Evolutionary conservation across 37 sponge, comb jelly and placozoan species (phyloP), one percentile per base, ranked within the genome.

Genomic region (Aplysina aerophoba): DNA sequence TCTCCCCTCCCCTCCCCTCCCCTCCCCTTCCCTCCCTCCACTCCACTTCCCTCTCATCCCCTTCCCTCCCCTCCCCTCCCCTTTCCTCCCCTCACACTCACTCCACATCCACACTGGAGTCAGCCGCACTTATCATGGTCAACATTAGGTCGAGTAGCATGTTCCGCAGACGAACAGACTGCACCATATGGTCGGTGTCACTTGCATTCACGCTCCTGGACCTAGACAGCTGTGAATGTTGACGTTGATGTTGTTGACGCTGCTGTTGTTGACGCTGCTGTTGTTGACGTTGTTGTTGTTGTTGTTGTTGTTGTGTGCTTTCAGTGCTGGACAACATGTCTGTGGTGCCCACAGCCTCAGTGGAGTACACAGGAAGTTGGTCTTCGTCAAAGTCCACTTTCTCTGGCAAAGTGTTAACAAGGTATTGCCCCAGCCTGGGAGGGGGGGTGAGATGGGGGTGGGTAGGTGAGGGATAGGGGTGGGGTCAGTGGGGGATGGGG

Each of bases 81-180:
- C 50, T 44, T 8, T 31, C 28, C 34, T 44, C 27, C 65, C 28
- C 16, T 4, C 27, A 28, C 25, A 41, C 89, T 86, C n/a, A 91
- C 94, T 81, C 85, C 1, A 40, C 53, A 60, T 86, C 85, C 50
- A 95, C 56, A 59, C 88, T 84, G 27, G 73, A 25, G 27, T 57
- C 15, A 37, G 82, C 79, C 3, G 74, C 72, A 25, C 38, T 83
- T 0, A 90, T 54, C 24, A 92, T 60, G 36, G 82, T 90, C 53
- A 81, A 17, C 1, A 96, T 0, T 33, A 96, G 80, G 4, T 94
- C 97, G 15, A 96, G 81, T 27, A 96, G 80, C 41, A 91, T 72
- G 82, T 96, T 92, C 39, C 97, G 61, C 35, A 91, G 68, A 4
- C 90, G 68, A 35, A 96, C 87, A 5, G 60, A 68, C 39, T 41